Conservation (phyloP, 2,888 invertebrate genomes). For the Anagyrus pseudococci region DNA sequence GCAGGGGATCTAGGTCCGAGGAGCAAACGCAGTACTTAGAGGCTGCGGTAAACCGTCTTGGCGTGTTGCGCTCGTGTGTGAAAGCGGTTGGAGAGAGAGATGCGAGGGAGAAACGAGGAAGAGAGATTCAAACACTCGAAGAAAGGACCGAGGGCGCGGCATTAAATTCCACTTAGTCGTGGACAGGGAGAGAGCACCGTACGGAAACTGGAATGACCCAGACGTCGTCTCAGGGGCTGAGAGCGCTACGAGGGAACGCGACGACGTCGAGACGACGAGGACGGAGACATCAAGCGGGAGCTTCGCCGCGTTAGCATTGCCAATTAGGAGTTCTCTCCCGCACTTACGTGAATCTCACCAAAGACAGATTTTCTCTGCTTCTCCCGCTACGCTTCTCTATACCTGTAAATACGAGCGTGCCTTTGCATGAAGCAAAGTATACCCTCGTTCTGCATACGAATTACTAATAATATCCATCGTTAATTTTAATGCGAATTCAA, state of each 20-base stretch:
- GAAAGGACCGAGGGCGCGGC: constrained; percentile 34
- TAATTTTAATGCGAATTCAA: no score
- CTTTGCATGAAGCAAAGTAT: no score
- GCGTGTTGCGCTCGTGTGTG: constrained; percentile 25
- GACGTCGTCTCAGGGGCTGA: no score
- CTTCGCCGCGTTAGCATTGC: constrained; percentile 32
- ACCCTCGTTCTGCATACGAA: no score
- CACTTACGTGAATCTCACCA: constrained; percentile 13
- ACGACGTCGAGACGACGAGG: neutral
- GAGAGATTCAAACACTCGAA: constrained; percentile 4
- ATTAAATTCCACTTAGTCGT: constrained; percentile 50
- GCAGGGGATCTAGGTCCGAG: no score
- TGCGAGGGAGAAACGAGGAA: no score
- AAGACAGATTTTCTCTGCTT: neutral
- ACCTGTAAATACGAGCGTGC: no score
- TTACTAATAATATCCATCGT: no score
- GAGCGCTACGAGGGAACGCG: neutral
- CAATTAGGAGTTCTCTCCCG: constrained; percentile 26
- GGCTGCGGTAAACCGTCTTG: constrained; percentile 40
- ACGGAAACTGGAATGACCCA: constrained; percentile 7
- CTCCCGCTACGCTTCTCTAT: no score
- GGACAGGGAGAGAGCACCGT: constrained; percentile 1
- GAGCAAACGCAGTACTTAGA: no score
- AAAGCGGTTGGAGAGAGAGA: no score
- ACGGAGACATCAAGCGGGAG: constrained; percentile 32